A percentile compares a stretch with the other conserved stretches of the same genome.
These are phyloP conservation scores for Serinus canaria DNA, from an alignment of 2,113 vertebrate species.

Conservation along the genomic window DNA sequence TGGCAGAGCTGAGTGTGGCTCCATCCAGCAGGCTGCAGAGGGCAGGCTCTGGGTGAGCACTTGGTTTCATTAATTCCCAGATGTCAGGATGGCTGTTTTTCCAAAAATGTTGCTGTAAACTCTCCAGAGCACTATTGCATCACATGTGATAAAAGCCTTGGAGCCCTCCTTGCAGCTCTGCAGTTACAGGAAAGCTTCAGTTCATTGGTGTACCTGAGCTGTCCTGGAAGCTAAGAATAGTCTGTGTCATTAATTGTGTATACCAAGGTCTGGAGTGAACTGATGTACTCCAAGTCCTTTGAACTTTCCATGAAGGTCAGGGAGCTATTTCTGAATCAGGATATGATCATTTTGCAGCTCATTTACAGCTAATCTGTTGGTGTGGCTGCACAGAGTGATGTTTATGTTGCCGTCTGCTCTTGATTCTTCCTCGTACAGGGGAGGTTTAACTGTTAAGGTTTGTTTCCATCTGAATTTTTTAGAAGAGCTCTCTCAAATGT, in stretches of 20 bases:
- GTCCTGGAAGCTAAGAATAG: not conserved
- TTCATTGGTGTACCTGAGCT: not conserved
- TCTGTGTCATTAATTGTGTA: not conserved
- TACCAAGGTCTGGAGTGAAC: not conserved
- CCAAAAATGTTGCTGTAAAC: not conserved
- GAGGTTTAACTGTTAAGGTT: not conserved
- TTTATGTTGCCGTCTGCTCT: not conserved
- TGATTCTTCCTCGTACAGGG: not conserved
- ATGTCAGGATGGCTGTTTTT: not conserved
- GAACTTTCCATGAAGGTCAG: not conserved
- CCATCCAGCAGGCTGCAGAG: not conserved
- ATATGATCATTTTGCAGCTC: not conserved
- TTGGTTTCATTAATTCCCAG: not conserved
- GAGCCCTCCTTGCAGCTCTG: not conserved
- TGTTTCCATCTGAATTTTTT: not conserved
- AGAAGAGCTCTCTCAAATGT: not conserved
- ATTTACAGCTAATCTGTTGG: not conserved
- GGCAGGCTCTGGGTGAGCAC: not conserved
- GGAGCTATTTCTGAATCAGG: not conserved
- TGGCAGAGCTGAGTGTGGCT: not conserved
- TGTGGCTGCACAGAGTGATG: not conserved
- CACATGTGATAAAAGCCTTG: not conserved
- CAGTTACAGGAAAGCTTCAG: not conserved
- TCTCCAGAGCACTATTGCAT: not conserved
- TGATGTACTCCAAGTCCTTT: not conserved